A percentile compares a stretch with the other conserved stretches of the same genome.
Conservation (phyloP, 2,113 vertebrate species). For the Cryptotis parvus region DNA sequence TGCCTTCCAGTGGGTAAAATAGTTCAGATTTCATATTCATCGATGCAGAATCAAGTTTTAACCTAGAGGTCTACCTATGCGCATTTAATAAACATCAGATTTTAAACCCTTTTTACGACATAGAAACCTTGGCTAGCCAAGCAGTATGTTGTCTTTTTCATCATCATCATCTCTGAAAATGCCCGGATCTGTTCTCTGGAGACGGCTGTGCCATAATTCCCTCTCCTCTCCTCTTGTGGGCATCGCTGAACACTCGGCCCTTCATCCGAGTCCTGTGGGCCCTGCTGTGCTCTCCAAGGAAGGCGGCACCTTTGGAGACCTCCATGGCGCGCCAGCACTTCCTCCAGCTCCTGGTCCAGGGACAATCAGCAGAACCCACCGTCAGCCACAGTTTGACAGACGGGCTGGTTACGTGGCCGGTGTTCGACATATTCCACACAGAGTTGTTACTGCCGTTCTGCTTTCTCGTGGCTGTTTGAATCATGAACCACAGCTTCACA, state of each 20-base stretch:
- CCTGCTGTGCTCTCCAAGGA: neutral
- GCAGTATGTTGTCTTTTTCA: slow-evolving; percentile 70
- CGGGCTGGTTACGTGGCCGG: neutral
- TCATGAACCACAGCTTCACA: slow-evolving; percentile 59
- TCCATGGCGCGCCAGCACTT: neutral
- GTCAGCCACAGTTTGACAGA: neutral
- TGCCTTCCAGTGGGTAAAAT: slow-evolving; percentile 83
- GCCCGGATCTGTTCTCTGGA: slow-evolving; percentile 86
- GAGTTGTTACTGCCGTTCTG: neutral
- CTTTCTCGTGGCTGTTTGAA: slow-evolving; percentile 31
- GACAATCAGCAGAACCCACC: neutral
- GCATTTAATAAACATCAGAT: slow-evolving; percentile 78
- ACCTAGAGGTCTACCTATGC: slow-evolving; percentile 83
- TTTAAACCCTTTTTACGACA: slow-evolving; percentile 82
- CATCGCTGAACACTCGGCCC: neutral
- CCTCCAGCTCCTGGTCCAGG: neutral
- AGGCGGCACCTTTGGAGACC: neutral
- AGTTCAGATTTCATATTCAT: slow-evolving; percentile 84
- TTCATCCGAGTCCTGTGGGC: neutral
- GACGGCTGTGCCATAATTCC: slow-evolving; percentile 47
- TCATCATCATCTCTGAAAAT: slow-evolving; percentile 69
- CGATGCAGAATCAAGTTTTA: slow-evolving; percentile 82
- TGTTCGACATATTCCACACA: neutral
- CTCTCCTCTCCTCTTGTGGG: neutral
- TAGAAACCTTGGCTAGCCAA: slow-evolving; percentile 83